Base-by-base conservation (phyloP, 2,888 invertebrate genomes). In the Cheilosia vernalis region DNA sequence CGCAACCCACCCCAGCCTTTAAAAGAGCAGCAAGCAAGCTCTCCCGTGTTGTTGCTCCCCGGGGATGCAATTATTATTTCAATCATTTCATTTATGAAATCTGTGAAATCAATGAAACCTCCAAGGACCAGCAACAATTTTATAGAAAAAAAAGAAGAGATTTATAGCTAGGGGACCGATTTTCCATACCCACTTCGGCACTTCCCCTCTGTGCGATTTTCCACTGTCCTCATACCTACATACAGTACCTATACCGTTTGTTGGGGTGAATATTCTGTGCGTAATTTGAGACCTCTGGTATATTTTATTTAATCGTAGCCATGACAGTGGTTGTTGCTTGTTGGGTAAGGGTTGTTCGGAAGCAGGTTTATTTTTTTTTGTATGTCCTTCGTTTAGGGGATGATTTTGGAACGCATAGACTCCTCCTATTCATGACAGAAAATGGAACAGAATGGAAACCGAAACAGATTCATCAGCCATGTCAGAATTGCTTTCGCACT, bases 51-150 rank as follows among this genome's bases (percentile, higher is more conserved):
- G 61, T 58, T 63, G 79, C 76, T 85, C 85, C 81, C 85, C 55
- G 7, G 85, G 85, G 85, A 85, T 81, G 81, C 81, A 85, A 85
- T 85, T 85, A 85, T 67, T 53, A 81, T 67, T 72, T 85, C 67
- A 81, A 76, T 76, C 61, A 81, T 77, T 85, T 81, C 66, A 76
- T 72, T 85, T 72, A 15, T 63, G 66, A 72, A 80, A 80, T 80
- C 61, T 76, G 69, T 58, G 17, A 72, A 80, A 80, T 80, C 61
- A 70, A 64, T 58, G 17, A 44, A 77, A 72, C 61, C 76, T 80
- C 66, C 21, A 40, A 66, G 66, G 61, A 80, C 70, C 64, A 24
- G 37, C 47, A 69, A 69, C 58, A 24, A 58, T 67, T 72, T 53
- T 44, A 74, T 42, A 61, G 42, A 19, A 56, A 76, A 85, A 51